phyloP scores from a whole-genome alignment of 2,888 invertebrate species.

The Sinopyrophorus schimmeli region DNA sequence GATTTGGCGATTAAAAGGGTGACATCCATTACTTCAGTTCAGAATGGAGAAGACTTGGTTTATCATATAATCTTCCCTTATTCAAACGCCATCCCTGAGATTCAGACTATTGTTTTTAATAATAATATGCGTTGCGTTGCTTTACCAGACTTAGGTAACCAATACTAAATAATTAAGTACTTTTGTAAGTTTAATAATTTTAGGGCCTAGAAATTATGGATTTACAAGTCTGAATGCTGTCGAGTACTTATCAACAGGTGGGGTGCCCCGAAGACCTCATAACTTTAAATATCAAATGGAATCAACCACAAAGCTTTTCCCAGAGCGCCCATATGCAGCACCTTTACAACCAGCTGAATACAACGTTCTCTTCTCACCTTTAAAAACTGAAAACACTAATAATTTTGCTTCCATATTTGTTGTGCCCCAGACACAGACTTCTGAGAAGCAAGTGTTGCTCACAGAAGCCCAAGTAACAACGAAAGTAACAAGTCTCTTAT shows the following conservation, averaged over 20 bases:
- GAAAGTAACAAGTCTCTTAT: no score
- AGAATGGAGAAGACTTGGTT: conserved; percentile 3
- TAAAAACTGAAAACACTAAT: no score
- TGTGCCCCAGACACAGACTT: no score
- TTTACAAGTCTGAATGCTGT: neutral
- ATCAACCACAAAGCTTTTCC: no score
- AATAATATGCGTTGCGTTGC: neutral
- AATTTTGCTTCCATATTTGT: no score
- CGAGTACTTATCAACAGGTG: neutral
- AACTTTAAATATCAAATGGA: no score
- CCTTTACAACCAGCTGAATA: no score
- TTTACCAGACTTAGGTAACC: neutral
- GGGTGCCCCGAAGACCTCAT: no score
- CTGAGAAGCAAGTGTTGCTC: no score
- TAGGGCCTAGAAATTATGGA: neutral
- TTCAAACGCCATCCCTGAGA: conserved; percentile 1
- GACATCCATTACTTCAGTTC: neutral
- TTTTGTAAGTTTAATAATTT: conserved; percentile 1
- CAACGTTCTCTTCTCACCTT: no score
- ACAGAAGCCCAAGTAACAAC: no score
- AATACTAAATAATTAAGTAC: neutral
- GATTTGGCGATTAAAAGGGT: conserved; percentile 7
- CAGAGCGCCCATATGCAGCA: no score
- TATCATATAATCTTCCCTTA: conserved; percentile 12
- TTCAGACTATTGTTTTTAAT: conserved; percentile 7